Evolutionary conservation across 1,140 invertebrate genomes (phyloP), one percentile per base, ranked within the genome.

Genomic region (Caenorhabditis latens): DNA sequence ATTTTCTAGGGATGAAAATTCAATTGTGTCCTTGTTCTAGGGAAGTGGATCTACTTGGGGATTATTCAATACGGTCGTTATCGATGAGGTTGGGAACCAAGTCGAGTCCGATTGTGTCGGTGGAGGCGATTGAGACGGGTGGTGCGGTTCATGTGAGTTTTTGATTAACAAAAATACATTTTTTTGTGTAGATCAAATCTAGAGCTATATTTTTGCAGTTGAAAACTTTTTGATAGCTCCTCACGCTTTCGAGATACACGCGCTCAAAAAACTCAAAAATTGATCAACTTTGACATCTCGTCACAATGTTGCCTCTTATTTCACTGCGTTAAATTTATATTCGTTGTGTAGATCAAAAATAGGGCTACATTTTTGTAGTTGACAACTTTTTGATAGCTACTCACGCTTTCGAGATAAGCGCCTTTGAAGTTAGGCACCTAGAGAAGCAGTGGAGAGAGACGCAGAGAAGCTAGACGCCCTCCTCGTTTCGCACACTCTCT

Each of bases 41-140:
- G 85, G 85, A 86, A 82, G 85, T 86, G 6, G 86, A 86, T 63
- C 32, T 86, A 46, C 57, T 86, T 0, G 86, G 86, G 2, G 50
- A 71, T 50, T 86, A 83, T 57, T 71, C 50, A 11, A 71, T 86
- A 4, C 53, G 71, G 32, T 79, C 65, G 11, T 32, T 86, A 40
- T 58, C 71, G 9, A 50, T 86, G n/a, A 71, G 79, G 57, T 9
- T 65, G 40, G 86, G 86, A 7, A 13, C 61, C 4, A 71, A 86
- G n/a, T 86, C 86, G 5, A 83, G 75, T 21, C 24, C 71, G 21
- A 86, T 86, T n/a, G 58, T 67, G 16, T 24, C 55, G 6, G 82
- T 86, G 43, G 86, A 86, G 65, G 55, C 71, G 6, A 65, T 83
- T 40, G 57, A 58, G n/a, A 71, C 75, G 6, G 46, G 4, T 42